A percentile compares a stretch with the other conserved stretches of the same genome.
Evolutionary conservation across 2,888 invertebrate species (phyloP).

Genomic region (Scaptomyza caliginosa): DNA sequence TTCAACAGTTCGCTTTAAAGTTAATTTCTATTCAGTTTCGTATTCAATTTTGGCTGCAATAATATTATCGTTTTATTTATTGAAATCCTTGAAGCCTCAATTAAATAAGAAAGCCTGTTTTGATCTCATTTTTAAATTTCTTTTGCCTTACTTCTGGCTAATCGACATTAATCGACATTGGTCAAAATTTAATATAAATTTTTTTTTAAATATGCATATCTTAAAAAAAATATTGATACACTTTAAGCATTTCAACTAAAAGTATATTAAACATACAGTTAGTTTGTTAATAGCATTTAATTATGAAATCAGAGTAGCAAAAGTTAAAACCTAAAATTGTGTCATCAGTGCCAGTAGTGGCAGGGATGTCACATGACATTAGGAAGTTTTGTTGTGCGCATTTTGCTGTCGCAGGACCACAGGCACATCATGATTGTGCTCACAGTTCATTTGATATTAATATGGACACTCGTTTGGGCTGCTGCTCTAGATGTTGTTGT

Average conservation of each 20-base stretch:
- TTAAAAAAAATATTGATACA: background rate
- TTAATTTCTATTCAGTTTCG: background rate
- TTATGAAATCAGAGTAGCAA: constrained; percentile 13
- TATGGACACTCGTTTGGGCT: constrained; percentile 56
- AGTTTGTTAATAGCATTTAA: constrained; percentile 15
- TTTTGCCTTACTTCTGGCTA: background rate
- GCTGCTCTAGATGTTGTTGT: constrained; percentile 2
- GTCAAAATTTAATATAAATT: background rate
- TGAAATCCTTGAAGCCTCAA: background rate
- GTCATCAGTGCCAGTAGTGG: background rate
- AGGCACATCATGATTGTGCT: constrained; percentile 65
- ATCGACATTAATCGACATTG: background rate
- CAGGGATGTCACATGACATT: constrained; percentile 27
- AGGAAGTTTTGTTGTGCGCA: constrained; percentile 51
- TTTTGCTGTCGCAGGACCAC: constrained; percentile 32
- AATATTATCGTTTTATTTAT: background rate
- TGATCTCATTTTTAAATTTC: background rate
- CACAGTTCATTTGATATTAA: constrained; percentile 79
- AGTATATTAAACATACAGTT: constrained; percentile 6
- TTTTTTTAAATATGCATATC: background rate
- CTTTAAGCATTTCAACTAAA: background rate
- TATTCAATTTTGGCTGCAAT: background rate
- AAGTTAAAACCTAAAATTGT: constrained; percentile 18
- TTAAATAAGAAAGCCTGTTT: background rate
- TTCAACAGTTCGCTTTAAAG: constrained; percentile 20